Percentiles rank a stretch among this genome's conserved stretches.
phyloP scores from a whole-genome alignment of 1,140 invertebrate genomes.

The Drosophila teissieri region DNA sequence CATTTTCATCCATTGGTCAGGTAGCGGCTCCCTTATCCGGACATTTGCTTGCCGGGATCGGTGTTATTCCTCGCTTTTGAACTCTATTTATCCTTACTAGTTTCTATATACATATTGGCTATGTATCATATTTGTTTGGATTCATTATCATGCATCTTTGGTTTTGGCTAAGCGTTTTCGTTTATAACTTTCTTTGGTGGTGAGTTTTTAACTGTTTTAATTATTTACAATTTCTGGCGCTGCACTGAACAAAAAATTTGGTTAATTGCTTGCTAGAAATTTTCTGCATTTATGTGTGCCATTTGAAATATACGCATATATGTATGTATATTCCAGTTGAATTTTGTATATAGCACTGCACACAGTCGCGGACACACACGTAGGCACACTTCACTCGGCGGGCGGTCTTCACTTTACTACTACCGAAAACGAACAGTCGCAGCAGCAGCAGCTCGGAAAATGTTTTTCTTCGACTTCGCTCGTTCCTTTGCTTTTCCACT shows the following conservation, averaged over 20 bases:
- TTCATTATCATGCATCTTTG: conserved; percentile 44
- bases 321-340: background rate
- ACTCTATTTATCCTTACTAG: conserved; percentile 30
- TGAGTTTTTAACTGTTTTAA: conserved; percentile 71
- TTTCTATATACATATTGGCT: conserved; percentile 62
- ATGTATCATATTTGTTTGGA: conserved; percentile 57
- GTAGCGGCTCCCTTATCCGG: conserved; percentile 73
- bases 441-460: conserved; percentile 64
- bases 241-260: conserved; percentile 57
- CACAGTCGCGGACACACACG: conserved; percentile 27
- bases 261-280: conserved; percentile 11
- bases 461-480: conserved; percentile 51
- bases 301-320: background rate
- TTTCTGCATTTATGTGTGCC: conserved; percentile 9
- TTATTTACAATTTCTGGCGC: conserved; percentile 74
- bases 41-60: conserved; percentile 76
- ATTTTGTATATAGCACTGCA: conserved; percentile 20
- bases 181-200: conserved; percentile 64
- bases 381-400: conserved; percentile 51
- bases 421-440: conserved; percentile 16
- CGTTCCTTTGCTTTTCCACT: conserved; percentile 43
- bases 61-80: conserved; percentile 17
- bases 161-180: conserved; percentile 31
- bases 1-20: conserved; percentile 84
- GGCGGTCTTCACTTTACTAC: conserved; percentile 41